Percentiles rank a stretch among this genome's conserved stretches.
These are phyloP conservation scores for Maconellicoccus hirsutus DNA, from an alignment of 1,140 invertebrate genomes.

Conservation along the genomic window DNA sequence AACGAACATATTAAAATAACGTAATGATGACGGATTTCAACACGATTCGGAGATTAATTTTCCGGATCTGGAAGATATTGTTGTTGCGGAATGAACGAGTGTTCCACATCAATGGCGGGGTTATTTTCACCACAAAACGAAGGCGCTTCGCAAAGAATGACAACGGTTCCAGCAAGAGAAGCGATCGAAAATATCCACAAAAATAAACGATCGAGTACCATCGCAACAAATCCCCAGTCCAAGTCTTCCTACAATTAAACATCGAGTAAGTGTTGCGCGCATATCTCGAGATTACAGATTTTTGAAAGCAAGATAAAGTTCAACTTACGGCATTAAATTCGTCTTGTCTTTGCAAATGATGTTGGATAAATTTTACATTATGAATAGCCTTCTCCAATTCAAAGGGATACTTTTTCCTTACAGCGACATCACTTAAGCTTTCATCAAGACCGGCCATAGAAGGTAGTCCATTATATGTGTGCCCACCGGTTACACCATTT, in stretches of 20 bases:
- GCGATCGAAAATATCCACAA: constrained; percentile 91
- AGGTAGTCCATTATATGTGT: constrained; percentile 20
- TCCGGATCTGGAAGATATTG: constrained; percentile 44
- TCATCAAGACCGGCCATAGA: constrained; percentile 57
- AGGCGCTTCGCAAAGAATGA: constrained; percentile 79
- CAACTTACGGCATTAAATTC: constrained; percentile 83
- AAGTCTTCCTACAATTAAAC: constrained; percentile 80
- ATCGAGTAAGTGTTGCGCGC: background rate
- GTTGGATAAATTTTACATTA: constrained; percentile 90
- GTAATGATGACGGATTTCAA: background rate
- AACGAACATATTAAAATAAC: background rate
- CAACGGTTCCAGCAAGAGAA: constrained; percentile 76
- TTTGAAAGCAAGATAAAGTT: background rate
- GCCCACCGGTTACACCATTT: constrained; percentile 30
- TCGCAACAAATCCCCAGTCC: constrained; percentile 99
- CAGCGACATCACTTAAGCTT: constrained; percentile 63
- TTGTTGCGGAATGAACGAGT: constrained; percentile 70
- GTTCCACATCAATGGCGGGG: constrained; percentile 62
- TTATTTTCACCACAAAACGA: constrained; percentile 79
- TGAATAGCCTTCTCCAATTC: constrained; percentile 86
- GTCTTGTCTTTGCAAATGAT: constrained; percentile 84
- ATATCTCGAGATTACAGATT: background rate
- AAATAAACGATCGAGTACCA: constrained; percentile 95
- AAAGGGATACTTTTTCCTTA: constrained; percentile 75
- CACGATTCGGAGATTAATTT: background rate